phyloP scores from a whole-genome alignment of 2,113 vertebrate species.

The Crotophaga sulcirostris region DNA sequence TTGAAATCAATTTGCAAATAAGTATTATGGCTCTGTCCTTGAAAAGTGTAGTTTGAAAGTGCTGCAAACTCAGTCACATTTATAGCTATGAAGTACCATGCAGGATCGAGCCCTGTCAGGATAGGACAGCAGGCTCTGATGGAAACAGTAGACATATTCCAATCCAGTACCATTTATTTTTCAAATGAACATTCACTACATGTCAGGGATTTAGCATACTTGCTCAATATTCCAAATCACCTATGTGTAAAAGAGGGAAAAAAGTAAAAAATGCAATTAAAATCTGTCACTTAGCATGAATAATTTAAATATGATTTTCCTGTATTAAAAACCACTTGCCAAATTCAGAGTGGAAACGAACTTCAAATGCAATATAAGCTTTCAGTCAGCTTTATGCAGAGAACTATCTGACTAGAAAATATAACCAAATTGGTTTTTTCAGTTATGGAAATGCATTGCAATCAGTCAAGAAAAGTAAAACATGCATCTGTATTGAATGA shows the following conservation, averaged over 20 bases:
- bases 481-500: not conserved
- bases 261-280: slow-evolving; percentile 6
- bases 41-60: not conserved
- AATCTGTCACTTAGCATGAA: not conserved
- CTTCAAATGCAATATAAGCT: not conserved
- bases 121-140: not conserved
- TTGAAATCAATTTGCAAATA: slow-evolving; percentile 7
- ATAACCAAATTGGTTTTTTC: not conserved
- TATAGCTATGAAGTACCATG: not conserved
- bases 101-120: not conserved
- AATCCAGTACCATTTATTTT: not conserved
- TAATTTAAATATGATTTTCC: slow-evolving; percentile 22
- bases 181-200: not conserved
- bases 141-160: not conserved
- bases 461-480: not conserved
- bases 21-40: not conserved
- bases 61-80: not conserved
- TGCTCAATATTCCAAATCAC: not conserved
- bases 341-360: slow-evolving; percentile 3
- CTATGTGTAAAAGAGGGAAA: not conserved
- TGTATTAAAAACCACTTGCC: not conserved
- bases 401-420: slow-evolving; percentile 35
- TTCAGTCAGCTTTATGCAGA: not conserved
- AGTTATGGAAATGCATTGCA: not conserved
- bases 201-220: not conserved